Evolutionary conservation across 1,140 invertebrate genomes (phyloP).

Genomic region (Platyura marginata): DNA sequence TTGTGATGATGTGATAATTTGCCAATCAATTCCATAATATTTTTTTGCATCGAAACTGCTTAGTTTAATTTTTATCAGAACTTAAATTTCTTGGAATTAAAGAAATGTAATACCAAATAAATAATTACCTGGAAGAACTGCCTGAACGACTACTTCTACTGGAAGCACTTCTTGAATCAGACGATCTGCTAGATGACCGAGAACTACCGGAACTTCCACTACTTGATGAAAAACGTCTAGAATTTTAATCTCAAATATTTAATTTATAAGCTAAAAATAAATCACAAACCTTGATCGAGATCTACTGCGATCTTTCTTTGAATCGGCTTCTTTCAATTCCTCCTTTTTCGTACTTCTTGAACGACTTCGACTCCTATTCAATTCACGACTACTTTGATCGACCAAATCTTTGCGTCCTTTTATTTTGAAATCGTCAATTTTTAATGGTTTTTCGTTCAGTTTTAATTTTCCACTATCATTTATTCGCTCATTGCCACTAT

Average conservation of each 20-base stretch:
- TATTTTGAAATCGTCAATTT: neutral
- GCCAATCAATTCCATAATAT: neutral
- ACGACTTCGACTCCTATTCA: conserved; percentile 14
- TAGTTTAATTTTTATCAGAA: too few relatives aligned
- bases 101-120: too few relatives aligned
- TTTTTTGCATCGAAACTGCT: neutral
- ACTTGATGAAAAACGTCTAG: conserved; percentile 25
- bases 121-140: conserved; percentile 15
- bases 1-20: neutral
- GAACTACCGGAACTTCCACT: conserved; percentile 18
- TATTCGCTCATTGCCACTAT: neutral
- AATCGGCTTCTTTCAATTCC: neutral
- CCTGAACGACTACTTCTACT: conserved; percentile 23
- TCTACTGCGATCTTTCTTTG: conserved; percentile 17
- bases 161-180: conserved; percentile 30
- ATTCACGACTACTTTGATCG: neutral
- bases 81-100: too few relatives aligned
- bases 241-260: neutral
- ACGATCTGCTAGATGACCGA: conserved; percentile 26
- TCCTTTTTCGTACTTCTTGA: conserved; percentile 10
- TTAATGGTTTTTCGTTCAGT: neutral
- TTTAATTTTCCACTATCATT: neutral
- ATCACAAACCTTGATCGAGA: conserved; percentile 21
- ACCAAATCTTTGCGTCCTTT: neutral
- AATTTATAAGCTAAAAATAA: too few relatives aligned